A percentile compares a stretch with the other conserved stretches of the same genome.
Evolutionary conservation across 2,113 vertebrate genomes (phyloP).

Genomic region (cattle (Bos taurus)): ARS-UCD2.0 NC_037333.1:6838501-6839000

Average conservation of each 20-base stretch:
- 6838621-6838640: neutral
- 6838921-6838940: constrained; percentile 5
- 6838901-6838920: constrained; percentile 19
- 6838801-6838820: neutral
- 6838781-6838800: neutral
- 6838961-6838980: neutral
- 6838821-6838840: neutral
- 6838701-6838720: neutral
- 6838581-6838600: neutral
- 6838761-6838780: neutral
- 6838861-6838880: neutral
- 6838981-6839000: neutral
- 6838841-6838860: neutral
- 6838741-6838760: neutral
- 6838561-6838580: neutral
- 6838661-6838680: neutral
- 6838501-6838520: neutral
- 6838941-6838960: neutral
- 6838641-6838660: neutral
- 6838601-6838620: neutral
- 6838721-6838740: neutral
- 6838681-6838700: neutral
- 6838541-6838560: neutral
- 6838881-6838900: neutral
- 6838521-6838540: neutral